Percentiles rank a stretch among this genome's conserved stretches.
Conservation (phyloP, 1,140 invertebrate species). For the Amyelois transitella region DNA sequence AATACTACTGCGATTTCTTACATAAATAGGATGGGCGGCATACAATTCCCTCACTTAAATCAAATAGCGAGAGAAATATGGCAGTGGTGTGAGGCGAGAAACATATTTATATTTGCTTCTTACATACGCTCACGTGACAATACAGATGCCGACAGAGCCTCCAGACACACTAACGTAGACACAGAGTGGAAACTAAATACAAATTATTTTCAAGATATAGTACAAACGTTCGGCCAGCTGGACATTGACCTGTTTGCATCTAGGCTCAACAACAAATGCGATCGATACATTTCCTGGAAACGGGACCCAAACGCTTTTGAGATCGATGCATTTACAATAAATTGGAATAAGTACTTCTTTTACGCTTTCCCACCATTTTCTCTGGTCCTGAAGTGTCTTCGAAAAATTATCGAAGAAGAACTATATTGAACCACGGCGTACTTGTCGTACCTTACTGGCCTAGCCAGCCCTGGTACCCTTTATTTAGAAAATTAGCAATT, state of each 20-base stretch:
- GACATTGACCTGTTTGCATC: slow-evolving; percentile 27
- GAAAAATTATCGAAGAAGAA: slow-evolving; percentile 10
- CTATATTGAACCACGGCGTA: slow-evolving; percentile 11
- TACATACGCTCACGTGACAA: slow-evolving; percentile 6
- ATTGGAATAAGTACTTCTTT: no score
- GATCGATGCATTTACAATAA: no score
- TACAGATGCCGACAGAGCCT: slow-evolving; percentile 5
- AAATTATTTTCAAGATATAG: no score
- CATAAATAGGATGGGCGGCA: neutral
- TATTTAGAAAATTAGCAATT: slow-evolving; percentile 15
- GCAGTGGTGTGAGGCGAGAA: slow-evolving; percentile 9
- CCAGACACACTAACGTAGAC: slow-evolving; percentile 1
- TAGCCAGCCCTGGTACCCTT: slow-evolving; percentile 29
- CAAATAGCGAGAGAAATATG: slow-evolving; percentile 3
- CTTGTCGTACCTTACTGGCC: slow-evolving; percentile 14
- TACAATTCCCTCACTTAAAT: neutral
- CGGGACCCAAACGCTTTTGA: no score
- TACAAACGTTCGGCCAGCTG: slow-evolving; percentile 22
- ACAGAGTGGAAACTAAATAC: slow-evolving; percentile 9
- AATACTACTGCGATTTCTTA: slow-evolving; percentile 1
- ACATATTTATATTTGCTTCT: slow-evolving; percentile 2
- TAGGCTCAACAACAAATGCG: slow-evolving; percentile 17
- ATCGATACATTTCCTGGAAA: slow-evolving; percentile 17
- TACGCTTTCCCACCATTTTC: slow-evolving; percentile 27
- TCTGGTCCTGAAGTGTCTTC: no score